phyloP scores from a whole-genome alignment of 2,888 invertebrate genomes.

The Fabriciana adippe region DNA sequence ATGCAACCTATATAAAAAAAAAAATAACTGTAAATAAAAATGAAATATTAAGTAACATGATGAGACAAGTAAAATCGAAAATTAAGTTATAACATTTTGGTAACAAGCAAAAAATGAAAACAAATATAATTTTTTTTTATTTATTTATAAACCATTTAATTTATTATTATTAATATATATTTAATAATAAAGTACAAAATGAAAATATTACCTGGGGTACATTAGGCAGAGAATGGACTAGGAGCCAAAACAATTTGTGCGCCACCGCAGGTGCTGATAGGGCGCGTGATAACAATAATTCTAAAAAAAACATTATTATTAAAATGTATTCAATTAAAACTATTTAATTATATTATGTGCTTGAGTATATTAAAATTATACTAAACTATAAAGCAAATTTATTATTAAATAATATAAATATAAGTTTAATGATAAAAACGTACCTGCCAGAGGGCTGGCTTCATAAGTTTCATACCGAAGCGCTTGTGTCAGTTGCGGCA shows the following conservation, averaged over 20 bases:
- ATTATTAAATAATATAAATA: neutral
- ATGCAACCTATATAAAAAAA: too few relatives aligned
- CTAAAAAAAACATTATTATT: conserved; percentile 46
- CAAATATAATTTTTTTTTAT: too few relatives aligned
- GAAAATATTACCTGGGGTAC: conserved; percentile 86
- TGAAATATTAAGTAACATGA: too few relatives aligned
- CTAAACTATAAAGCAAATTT: neutral
- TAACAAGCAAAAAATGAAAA: too few relatives aligned
- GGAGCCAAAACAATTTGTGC: conserved; percentile 96
- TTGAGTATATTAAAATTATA: too few relatives aligned
- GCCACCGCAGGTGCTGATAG: conserved; percentile 94
- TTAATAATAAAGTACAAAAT: conserved; percentile 20
- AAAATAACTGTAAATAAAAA: too few relatives aligned
- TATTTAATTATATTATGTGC: too few relatives aligned
- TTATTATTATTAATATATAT: neutral
- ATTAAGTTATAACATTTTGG: too few relatives aligned
- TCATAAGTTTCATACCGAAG: conserved; percentile 95
- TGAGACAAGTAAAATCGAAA: too few relatives aligned
- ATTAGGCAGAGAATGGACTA: conserved; percentile 92
- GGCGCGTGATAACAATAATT: conserved; percentile 84
- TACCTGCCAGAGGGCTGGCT: conserved; percentile 90
- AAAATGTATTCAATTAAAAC: neutral
- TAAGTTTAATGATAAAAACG: conserved; percentile 8
- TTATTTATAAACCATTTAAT: neutral
- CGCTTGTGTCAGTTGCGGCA: conserved; percentile 97